These are phyloP conservation scores for Panulirus ornatus DNA, from an alignment of 1,140 invertebrate genomes.

Conservation along the genomic window DNA sequence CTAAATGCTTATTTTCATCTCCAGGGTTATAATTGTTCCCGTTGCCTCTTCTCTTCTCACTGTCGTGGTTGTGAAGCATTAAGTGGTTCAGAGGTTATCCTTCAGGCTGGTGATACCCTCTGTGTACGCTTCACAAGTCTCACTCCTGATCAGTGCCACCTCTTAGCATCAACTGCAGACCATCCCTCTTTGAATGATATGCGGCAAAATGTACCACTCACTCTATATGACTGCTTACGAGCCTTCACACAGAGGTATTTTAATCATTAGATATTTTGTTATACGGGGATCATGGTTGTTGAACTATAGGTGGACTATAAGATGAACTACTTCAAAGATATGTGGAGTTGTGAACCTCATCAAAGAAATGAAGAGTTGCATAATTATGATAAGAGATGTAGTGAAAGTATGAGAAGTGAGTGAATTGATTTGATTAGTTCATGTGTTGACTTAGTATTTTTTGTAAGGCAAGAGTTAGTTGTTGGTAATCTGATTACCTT, in stretches of 20 bases:
- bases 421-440: too few species aligned
- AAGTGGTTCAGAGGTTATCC: conserved; percentile 79
- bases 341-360: too few species aligned
- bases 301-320: too few species aligned
- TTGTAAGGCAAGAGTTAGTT: too few species aligned
- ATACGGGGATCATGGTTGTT: too few species aligned
- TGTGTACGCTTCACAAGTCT: conserved; percentile 80
- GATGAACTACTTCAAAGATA: too few species aligned
- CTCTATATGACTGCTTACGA: conserved; percentile 84
- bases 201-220: conserved; percentile 78
- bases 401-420: neutral
- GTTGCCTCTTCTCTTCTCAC: conserved; percentile 82
- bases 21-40: conserved; percentile 80
- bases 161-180: conserved; percentile 31
- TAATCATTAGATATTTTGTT: too few species aligned
- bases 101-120: conserved; percentile 82
- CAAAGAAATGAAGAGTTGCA: too few species aligned
- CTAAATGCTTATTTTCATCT: neutral
- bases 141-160: conserved; percentile 66
- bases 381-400: neutral
- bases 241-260: conserved; percentile 83
- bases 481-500: too few species aligned
- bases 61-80: conserved; percentile 84
- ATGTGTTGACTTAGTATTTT: too few species aligned
- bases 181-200: conserved; percentile 60